Evolutionary conservation across 2,888 invertebrate genomes (phyloP), one percentile per base, ranked within the genome.

Genomic region (Sinopyrophorus schimmeli): DNA sequence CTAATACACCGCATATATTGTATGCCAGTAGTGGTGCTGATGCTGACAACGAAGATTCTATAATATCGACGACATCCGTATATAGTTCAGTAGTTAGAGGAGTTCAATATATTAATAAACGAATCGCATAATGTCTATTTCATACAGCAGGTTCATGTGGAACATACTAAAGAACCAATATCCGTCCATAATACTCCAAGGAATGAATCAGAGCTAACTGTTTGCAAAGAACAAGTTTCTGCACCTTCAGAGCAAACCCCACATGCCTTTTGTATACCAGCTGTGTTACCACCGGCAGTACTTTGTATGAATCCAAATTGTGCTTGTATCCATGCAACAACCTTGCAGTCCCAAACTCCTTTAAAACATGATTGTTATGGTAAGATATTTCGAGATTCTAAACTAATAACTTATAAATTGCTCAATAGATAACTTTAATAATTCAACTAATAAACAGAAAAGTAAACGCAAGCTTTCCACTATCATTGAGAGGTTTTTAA

Each of bases 11-110:
- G 2, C 52, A 52, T 30, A 37, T 57, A 23, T 11, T 30, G 20
- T 38, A 39, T 15, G 41, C 47, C 20, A 42, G 40, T 4, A 57
- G 41, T 17, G 49, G 41, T 14, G 54, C 10, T 11, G 53, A 53
- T 30, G 57, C 50, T n/a, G 59, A 60, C 42, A 58, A 53, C 40
- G 63, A 62, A 43, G 58, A 60, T 10, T 58, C 59, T 1, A 11
- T 42, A 21, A 39, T 47, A 34, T 47, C 42, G 6, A 40, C 53
- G 10, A 47, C 40, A 4, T 46, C 47, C 3, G 35, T 42, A 28
- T 26, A 46, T 15, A 48, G 46, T 26, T 43, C 52, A 7, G 39
- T 49, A n/a, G n/a, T n/a, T n/a, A n/a, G n/a, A n/a, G n/a, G n/a
- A n/a, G n/a, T n/a, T n/a, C n/a, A n/a, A n/a, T n/a, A n/a, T n/a